A percentile compares a stretch with the other conserved stretches of the same genome.
These are phyloP conservation scores for Takifugu rubripes DNA, from an alignment of 2,797 vertebrate species.

Conservation along the genomic window DNA sequence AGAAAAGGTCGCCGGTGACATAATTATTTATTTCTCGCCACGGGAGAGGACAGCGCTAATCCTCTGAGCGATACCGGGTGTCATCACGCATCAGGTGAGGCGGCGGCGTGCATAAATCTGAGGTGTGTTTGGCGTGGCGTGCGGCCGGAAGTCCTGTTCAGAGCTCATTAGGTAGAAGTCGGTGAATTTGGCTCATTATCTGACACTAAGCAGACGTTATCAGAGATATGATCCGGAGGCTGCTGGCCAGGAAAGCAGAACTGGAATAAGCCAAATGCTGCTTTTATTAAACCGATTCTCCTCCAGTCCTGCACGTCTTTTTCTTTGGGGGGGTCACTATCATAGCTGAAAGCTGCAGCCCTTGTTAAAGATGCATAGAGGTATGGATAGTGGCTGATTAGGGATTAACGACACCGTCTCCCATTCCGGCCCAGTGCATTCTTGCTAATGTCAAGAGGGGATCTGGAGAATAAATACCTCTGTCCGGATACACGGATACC, in stretches of 20 bases:
- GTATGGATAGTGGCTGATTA: constrained; percentile 52
- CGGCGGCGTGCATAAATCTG: constrained; percentile 8
- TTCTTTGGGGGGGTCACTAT: constrained; percentile 48
- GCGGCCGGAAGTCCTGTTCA: constrained; percentile 11
- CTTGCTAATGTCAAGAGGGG: constrained; percentile 65
- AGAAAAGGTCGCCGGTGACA: constrained; percentile 64
- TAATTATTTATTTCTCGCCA: constrained; percentile 69
- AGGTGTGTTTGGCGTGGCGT: neutral
- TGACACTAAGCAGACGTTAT: constrained; percentile 15
- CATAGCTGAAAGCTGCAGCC: constrained; percentile 44
- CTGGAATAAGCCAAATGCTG: constrained; percentile 40
- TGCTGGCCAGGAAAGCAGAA: constrained; percentile 17
- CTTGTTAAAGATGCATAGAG: constrained; percentile 56
- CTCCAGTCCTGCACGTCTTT: neutral
- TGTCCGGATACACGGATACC: constrained; percentile 56
- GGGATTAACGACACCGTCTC: constrained; percentile 65
- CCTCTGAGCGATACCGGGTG: constrained; percentile 38
- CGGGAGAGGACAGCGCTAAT: constrained; percentile 55
- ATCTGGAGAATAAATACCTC: constrained; percentile 73
- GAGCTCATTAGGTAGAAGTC: constrained; percentile 2
- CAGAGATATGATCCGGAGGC: constrained; percentile 13
- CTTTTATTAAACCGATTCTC: constrained; percentile 11
- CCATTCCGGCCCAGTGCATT: constrained; percentile 49
- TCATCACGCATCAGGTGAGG: constrained; percentile 32
- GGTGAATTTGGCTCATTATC: constrained; percentile 20